phyloP scores from a whole-genome alignment of 2,113 vertebrate genomes.

The Dasyurus viverrinus region DNA sequence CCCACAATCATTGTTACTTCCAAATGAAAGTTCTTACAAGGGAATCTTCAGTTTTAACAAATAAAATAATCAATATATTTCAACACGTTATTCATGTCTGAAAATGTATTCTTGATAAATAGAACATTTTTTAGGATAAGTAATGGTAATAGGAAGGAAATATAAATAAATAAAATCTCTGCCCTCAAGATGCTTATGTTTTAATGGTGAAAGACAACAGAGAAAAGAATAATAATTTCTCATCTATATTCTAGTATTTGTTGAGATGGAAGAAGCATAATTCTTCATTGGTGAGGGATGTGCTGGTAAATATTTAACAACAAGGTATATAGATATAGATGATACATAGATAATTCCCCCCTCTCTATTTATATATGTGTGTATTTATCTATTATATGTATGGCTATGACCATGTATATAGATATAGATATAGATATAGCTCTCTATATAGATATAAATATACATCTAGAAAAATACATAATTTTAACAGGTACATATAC shows the following conservation, averaged over 20 bases:
- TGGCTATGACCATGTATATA: background rate
- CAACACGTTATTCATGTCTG: background rate
- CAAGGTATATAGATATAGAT: background rate
- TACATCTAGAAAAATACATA: background rate
- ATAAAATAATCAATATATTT: too few relatives aligned
- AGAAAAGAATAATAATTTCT: background rate
- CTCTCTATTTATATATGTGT: too few relatives aligned
- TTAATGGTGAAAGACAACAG: background rate
- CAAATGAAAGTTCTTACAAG: background rate
- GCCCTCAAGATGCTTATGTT: background rate
- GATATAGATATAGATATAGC: background rate
- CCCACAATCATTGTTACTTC: background rate
- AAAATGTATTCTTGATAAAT: background rate
- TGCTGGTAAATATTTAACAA: background rate
- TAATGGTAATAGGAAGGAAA: background rate
- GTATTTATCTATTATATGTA: background rate
- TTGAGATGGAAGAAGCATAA: background rate
- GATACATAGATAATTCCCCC: too few relatives aligned
- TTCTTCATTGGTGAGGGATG: background rate
- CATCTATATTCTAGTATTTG: background rate
- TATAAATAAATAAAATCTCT: background rate
- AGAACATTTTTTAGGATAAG: background rate
- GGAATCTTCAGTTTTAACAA: background rate
- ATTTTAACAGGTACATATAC: background rate
- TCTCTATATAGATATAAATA: background rate